Evolutionary conservation across 2,113 vertebrate species (phyloP).

Genomic region (Corythornis cristatus): DNA sequence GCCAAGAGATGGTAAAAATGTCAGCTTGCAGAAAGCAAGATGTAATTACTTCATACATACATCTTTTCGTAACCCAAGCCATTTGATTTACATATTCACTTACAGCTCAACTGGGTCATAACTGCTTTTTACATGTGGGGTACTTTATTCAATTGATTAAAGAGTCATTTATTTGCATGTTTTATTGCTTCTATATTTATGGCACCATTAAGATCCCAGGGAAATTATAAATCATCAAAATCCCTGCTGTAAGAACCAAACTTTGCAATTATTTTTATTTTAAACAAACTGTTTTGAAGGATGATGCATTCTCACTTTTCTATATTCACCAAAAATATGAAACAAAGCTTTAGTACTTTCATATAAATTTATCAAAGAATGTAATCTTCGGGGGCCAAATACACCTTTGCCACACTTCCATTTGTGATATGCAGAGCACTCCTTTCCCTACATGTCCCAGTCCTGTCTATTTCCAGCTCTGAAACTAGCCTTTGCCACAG

Average conservation of each 20-base stretch:
- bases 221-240: constrained; percentile 1
- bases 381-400: background rate
- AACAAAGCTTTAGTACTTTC: background rate
- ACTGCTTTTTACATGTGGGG: background rate
- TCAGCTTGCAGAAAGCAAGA: background rate
- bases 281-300: background rate
- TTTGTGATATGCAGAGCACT: background rate
- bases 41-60: background rate
- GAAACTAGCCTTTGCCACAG: background rate
- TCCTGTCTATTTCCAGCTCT: background rate
- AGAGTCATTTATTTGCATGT: background rate
- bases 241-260: background rate
- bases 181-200: constrained; percentile 16
- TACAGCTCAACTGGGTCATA: background rate
- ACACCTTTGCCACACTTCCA: accelerated
- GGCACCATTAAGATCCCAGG: background rate
- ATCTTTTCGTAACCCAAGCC: background rate
- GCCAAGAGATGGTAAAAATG: background rate
- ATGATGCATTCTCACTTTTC: background rate
- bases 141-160: background rate
- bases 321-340: background rate
- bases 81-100: constrained; percentile 34
- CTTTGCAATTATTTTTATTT: background rate
- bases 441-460: background rate
- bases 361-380: background rate